phyloP scores from a whole-genome alignment of 2,113 vertebrate species.

The Nothobranchius kuhntae region DNA sequence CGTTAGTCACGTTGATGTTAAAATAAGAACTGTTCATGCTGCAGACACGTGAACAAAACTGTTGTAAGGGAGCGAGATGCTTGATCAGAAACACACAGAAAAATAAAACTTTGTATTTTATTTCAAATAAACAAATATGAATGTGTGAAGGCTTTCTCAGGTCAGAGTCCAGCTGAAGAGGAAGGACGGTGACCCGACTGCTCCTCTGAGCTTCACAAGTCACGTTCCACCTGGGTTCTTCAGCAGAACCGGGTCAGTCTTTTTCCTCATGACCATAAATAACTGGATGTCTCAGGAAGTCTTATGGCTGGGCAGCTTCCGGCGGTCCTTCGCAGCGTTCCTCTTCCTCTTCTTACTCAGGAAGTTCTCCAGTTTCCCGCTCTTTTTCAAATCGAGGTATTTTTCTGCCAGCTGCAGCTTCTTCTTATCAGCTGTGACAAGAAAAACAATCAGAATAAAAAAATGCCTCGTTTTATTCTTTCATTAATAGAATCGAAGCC shows the following conservation, averaged over 20 bases:
- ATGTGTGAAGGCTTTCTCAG: too few species aligned
- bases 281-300: background rate
- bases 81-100: too few species aligned
- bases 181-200: background rate
- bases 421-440: conserved; percentile 83
- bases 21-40: too few species aligned
- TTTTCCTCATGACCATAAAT: background rate
- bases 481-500: too few species aligned
- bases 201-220: background rate
- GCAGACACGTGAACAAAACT: too few species aligned
- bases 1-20: too few species aligned
- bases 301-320: conserved; percentile 79
- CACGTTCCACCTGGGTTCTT: background rate
- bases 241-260: background rate
- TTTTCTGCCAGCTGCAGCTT: conserved; percentile 89
- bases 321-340: conserved; percentile 90
- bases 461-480: too few species aligned
- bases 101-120: too few species aligned
- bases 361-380: conserved; percentile 92
- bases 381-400: conserved; percentile 87
- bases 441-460: background rate
- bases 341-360: conserved; percentile 92
- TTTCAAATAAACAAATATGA: too few species aligned
- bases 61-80: too few species aligned
- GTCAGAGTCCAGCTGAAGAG: background rate